These are phyloP conservation scores for Serinus canaria DNA, from an alignment of 2,113 vertebrate species.

Conservation along the genomic window DNA sequence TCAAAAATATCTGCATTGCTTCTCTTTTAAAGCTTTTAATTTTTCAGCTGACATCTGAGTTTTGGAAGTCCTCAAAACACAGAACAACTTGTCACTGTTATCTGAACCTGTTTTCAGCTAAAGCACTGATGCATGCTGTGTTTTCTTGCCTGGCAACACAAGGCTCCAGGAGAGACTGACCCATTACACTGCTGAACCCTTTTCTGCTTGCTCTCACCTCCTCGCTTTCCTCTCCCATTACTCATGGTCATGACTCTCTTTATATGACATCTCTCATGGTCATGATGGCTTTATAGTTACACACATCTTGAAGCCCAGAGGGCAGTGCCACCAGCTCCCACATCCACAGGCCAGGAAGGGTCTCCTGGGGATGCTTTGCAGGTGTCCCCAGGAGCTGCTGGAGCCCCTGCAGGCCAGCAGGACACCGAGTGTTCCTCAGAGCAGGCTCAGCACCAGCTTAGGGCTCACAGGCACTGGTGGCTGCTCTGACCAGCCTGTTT, in stretches of 20 bases:
- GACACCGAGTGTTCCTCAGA: background rate
- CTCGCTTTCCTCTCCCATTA: background rate
- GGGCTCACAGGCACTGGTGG: accelerated
- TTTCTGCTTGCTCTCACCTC: background rate
- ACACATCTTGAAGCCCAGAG: background rate
- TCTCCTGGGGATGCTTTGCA: background rate
- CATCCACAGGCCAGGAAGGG: background rate
- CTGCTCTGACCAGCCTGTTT: background rate
- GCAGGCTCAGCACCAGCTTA: background rate
- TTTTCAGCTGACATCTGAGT: background rate
- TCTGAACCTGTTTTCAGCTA: background rate
- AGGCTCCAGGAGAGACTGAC: background rate
- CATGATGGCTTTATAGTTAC: background rate
- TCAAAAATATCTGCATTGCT: background rate
- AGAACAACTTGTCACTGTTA: background rate
- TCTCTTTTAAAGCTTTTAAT: background rate
- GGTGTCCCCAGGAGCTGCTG: background rate
- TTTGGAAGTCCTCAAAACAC: background rate
- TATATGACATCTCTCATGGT: background rate
- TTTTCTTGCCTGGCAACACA: background rate
- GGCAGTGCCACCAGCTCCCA: background rate
- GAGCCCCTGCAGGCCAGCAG: background rate
- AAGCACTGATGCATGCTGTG: background rate
- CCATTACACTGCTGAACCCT: background rate
- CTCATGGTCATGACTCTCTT: background rate